phyloP scores from a whole-genome alignment of 2,888 invertebrate genomes.

The Cerastoderma edule region DNA sequence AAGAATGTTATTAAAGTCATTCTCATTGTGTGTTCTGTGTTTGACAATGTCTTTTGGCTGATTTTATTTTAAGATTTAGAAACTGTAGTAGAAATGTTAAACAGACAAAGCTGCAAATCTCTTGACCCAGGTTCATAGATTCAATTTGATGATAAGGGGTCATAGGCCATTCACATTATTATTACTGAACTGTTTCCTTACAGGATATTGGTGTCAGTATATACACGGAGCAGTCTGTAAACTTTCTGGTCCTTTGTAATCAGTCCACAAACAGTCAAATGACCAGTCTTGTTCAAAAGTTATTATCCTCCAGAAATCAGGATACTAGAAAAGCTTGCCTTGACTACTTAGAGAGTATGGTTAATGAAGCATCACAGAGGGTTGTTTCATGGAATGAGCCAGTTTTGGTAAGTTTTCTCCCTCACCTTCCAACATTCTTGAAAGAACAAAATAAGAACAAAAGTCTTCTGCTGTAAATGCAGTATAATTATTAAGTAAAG shows the following conservation, averaged over 20 bases:
- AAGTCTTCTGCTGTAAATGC: too few relatives aligned
- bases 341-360: slow-evolving; percentile 20
- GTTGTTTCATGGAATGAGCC: neutral
- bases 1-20: too few relatives aligned
- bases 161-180: too few relatives aligned
- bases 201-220: slow-evolving; percentile 47
- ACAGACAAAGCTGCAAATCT: too few relatives aligned
- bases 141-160: too few relatives aligned
- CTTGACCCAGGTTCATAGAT: too few relatives aligned
- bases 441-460: too few relatives aligned
- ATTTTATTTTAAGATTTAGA: neutral
- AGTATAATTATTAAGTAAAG: too few relatives aligned
- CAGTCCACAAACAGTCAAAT: slow-evolving; percentile 6
- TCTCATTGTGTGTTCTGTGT: too few relatives aligned
- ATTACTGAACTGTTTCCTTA: neutral
- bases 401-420: too few relatives aligned
- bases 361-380: neutral
- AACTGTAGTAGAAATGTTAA: neutral
- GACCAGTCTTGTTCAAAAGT: slow-evolving; percentile 15
- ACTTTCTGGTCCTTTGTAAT: slow-evolving; percentile 35
- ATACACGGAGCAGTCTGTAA: slow-evolving; percentile 34
- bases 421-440: too few relatives aligned
- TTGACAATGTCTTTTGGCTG: too few relatives aligned
- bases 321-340: slow-evolving; percentile 50
- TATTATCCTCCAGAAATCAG: slow-evolving; percentile 26